Base-by-base conservation (phyloP, 2,888 invertebrate species). In the Drosophila pegasa region DNA sequence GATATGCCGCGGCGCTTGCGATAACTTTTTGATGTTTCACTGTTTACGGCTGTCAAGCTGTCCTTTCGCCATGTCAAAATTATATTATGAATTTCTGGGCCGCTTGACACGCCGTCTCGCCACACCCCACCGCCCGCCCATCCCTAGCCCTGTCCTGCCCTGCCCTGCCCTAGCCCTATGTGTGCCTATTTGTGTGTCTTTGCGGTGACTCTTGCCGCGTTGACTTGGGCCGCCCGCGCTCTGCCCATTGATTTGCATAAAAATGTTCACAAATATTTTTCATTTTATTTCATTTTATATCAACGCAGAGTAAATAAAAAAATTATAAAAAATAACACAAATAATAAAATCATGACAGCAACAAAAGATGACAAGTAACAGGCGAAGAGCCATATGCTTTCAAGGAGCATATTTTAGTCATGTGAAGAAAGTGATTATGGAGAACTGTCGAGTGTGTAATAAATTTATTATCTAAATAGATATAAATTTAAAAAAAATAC, bases 21-120 rank as follows among this genome's bases (percentile, higher is more conserved):
- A 87, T 84, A 85, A 85, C 85, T 87, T 85, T 85, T 79, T 85
- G 87, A 85, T 85, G 85, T 84, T 85, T 84, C 69, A 87, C 79
- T 84, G 82, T 85, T 85, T 84, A 85, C 78, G 76, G 82, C 82
- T 87, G 85, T 87, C 85, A 87, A 78, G 73, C 73, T 78, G 80
- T 78, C 78, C 71, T 58, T 67, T 71, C 64, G 59, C 76, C 81
- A 74, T 74, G 67, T 81, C 84, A 84, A 84, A 81, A 78, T 78
- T 71, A 81, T 82, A 82, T 85, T 82, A 77, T 84, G 69, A 79
- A 81, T 79, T 68, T 73, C 51, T 65, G 31, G 41, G 35, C 58
- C 52, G 29, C 50, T 48, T 27, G 25, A 37, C 38, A 12, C 40
- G 10, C 25, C 20, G 9, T 14, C 12, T 3, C 18, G 6, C 1